Conservation (phyloP, 2,797 vertebrate genomes). For the Acomys russatus region DNA sequence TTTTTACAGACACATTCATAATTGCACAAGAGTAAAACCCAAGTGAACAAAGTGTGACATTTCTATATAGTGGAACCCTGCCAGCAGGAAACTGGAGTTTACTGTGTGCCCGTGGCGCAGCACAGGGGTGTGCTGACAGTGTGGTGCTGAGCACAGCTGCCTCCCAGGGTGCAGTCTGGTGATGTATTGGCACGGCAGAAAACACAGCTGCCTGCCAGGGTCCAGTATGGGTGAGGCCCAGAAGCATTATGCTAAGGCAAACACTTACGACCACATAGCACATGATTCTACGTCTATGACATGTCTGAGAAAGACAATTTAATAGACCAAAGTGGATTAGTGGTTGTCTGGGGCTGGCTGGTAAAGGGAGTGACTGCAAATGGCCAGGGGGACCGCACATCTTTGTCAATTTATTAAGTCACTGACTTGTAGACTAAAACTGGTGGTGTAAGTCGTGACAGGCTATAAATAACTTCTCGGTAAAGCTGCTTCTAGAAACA, state of each 20-base stretch:
- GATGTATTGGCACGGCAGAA: no score
- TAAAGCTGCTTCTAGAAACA: neutral
- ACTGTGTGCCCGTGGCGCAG: neutral
- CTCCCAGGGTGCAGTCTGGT: neutral
- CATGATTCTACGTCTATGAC: neutral
- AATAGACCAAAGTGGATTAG: neutral
- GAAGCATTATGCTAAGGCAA: neutral
- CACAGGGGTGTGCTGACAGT: neutral
- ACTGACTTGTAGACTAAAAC: neutral
- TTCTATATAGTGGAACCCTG: neutral
- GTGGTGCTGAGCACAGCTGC: neutral
- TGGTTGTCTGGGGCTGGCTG: neutral
- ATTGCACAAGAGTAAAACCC: neutral
- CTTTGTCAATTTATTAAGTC: neutral
- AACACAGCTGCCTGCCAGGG: neutral
- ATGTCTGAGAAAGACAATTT: neutral
- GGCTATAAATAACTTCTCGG: neutral
- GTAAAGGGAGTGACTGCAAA: neutral
- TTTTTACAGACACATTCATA: neutral
- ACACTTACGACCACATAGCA: neutral
- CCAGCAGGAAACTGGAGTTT: neutral
- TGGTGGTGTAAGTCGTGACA: neutral
- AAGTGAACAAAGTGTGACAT: constrained; percentile 9
- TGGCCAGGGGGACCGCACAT: neutral
- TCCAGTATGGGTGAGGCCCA: neutral